Evolutionary conservation across 1,140 invertebrate genomes (phyloP), one percentile per base, ranked within the genome.

Genomic region (Gonioctena quinquepunctata): DNA sequence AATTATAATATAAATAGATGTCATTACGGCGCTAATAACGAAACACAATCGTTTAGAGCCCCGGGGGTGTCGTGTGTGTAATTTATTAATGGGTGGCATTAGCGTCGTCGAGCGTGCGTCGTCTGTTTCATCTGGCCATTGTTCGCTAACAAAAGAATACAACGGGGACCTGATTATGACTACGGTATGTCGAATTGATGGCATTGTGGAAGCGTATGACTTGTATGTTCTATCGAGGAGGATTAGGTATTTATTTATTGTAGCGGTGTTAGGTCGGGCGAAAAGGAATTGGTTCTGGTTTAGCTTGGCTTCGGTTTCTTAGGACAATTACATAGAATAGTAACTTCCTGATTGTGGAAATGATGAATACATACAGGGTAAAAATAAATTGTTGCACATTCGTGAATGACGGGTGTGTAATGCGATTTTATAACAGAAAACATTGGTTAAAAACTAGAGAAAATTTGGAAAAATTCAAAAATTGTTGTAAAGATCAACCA

Each of bases 1-100:
- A 81, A 81, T 81, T 81, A 81, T 80, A 81, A 81, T 80, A 81
- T 80, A 81, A 81, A 81, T 81, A 79, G 80, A 79, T 76, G 75
- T 79, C 74, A 81, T 81, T 81, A 81, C 77, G 66, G 66, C 72
- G 76, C 78, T 80, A 81, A 81, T 81, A 81, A 79, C 77, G 76
- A 74, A 75, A 79, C 78, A 79, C 76, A 78, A 81, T 80, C 78
- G 81, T 77, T 79, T 78, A 76, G 74, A 78, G 76, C 70, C 81
- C 77, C 80, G 42, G 52, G 81, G 81, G 81, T 80, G 79, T 76
- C 76, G 76, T 82, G 77, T 74, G 70, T 71, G 78, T 80, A 81
- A 83, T 83, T 83, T 83, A 83, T 83, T 82, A 81, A 82, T 81
- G 79, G 77, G 76, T 74, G 76, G 79, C 72, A 81, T 81, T 81